phyloP scores from a whole-genome alignment of 2,113 vertebrate species.

The Trematocara zebra region DNA sequence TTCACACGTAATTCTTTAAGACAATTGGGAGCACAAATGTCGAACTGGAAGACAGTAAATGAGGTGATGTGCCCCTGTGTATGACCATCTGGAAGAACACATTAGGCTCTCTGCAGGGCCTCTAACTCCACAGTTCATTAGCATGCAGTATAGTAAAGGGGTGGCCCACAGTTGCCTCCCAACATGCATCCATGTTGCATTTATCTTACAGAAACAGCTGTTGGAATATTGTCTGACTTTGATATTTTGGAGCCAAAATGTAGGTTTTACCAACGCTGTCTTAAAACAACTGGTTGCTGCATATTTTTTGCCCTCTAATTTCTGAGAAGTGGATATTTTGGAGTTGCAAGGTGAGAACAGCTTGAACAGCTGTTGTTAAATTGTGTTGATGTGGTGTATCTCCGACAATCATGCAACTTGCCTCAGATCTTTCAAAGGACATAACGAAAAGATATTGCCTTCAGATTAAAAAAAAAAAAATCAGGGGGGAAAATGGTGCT shows the following conservation, averaged over 20 bases:
- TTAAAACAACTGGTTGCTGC: not conserved
- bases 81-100: slow-evolving; percentile 56
- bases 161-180: slow-evolving; percentile 11
- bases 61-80: slow-evolving; percentile 41
- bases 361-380: not conserved
- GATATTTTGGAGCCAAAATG: slow-evolving; percentile 11
- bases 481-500: not conserved
- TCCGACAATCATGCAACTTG: not conserved
- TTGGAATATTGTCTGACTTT: not conserved
- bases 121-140: slow-evolving; percentile 33
- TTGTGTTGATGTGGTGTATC: not conserved
- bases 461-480: not conserved
- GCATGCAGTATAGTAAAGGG: slow-evolving; percentile 24
- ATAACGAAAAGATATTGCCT: not conserved
- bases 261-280: not conserved
- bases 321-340: not conserved
- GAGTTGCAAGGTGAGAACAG: not conserved
- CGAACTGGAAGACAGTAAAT: slow-evolving; percentile 30
- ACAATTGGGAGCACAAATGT: slow-evolving; percentile 34
- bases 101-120: slow-evolving; percentile 42
- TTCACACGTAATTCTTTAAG: slow-evolving; percentile 34
- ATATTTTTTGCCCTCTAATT: not conserved
- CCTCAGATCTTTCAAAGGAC: not conserved
- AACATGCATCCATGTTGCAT: slow-evolving; percentile 51
- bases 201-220: slow-evolving; percentile 51